These are phyloP conservation scores for Horisme vitalbata DNA, from an alignment of 2,888 invertebrate genomes.

Conservation along the genomic window DNA sequence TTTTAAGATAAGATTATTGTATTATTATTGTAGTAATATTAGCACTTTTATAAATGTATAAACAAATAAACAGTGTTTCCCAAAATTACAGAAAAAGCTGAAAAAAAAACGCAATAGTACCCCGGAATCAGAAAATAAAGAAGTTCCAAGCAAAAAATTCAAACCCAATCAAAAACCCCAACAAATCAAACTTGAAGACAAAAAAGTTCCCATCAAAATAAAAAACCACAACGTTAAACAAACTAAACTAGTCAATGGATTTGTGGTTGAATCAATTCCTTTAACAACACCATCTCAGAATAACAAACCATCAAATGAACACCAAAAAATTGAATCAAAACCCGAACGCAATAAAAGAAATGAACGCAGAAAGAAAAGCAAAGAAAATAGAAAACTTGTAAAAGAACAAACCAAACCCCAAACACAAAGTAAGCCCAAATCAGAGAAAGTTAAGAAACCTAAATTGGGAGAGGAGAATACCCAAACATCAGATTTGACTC, in stretches of 20 bases:
- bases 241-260: conserved; percentile 56
- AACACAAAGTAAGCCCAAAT: conserved; percentile 12
- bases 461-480: conserved; percentile 59
- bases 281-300: conserved; percentile 50
- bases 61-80: conserved; percentile 5
- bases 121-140: conserved; percentile 30
- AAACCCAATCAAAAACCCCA: conserved; percentile 25
- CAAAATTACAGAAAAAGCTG: conserved; percentile 43
- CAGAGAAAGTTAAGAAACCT: conserved; percentile 45
- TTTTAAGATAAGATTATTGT: too few species aligned
- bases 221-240: not conserved
- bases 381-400: conserved; percentile 17
- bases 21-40: not conserved
- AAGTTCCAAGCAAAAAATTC: conserved; percentile 45
- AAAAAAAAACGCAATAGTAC: conserved; percentile 44
- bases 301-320: conserved; percentile 38
- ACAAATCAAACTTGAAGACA: conserved; percentile 30
- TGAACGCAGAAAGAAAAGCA: conserved; percentile 17
- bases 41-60: not conserved
- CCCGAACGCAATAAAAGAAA: conserved; percentile 12
- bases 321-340: conserved; percentile 33
- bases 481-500: conserved; percentile 48
- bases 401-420: conserved; percentile 10
- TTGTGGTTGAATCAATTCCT: conserved; percentile 60
- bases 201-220: not conserved